Conservation (phyloP, 2,113 vertebrate species). For the Dinomys branickii region DNA sequence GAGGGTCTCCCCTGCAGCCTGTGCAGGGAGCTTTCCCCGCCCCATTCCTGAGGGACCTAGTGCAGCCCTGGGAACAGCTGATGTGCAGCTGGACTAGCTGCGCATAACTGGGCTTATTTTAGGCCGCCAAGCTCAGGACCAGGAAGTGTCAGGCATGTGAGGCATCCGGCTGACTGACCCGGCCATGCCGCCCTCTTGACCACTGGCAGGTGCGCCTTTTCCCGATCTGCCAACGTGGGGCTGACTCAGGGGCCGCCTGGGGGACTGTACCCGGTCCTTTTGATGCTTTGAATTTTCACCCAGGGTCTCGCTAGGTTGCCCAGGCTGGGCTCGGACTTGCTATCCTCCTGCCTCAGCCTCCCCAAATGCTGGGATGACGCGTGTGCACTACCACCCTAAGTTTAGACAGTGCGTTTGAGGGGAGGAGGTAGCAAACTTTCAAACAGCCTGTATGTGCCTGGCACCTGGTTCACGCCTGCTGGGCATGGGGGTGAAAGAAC, state of each 20-base stretch:
- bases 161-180: neutral
- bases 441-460: neutral
- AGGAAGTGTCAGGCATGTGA: neutral
- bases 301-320: neutral
- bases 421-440: neutral
- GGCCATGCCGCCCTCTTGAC: neutral
- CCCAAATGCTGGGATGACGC: neutral
- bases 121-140: neutral
- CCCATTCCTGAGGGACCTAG: neutral
- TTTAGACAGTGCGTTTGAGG: too few relatives aligned
- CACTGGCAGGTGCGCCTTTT: too few relatives aligned
- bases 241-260: neutral
- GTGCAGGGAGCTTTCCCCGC: neutral
- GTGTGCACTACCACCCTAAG: neutral
- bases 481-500: neutral
- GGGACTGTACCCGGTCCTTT: neutral
- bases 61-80: neutral
- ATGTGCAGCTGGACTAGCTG: neutral
- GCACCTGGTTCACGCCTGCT: too few relatives aligned
- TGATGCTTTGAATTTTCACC: neutral
- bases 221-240: neutral
- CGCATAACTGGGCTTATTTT: neutral
- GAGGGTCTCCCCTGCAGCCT: neutral
- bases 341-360: neutral
- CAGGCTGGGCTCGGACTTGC: neutral